These are phyloP conservation scores for Zygothrica quintamaculata DNA, from an alignment of 2,888 invertebrate genomes.

Conservation along the genomic window DNA sequence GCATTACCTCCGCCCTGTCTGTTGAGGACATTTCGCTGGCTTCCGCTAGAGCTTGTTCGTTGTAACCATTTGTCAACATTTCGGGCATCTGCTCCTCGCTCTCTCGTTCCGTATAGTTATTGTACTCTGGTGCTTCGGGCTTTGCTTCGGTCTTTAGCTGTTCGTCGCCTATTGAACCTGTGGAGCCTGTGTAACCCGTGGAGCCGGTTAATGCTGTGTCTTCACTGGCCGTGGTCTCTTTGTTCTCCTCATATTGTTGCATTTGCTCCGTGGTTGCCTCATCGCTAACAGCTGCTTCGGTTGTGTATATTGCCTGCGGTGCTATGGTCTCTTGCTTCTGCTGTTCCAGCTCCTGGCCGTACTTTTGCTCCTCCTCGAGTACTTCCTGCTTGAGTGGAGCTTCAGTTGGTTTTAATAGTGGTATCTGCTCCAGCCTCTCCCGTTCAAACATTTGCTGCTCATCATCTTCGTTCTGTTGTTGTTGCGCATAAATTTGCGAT, in stretches of 20 bases:
- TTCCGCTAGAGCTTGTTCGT: constrained; percentile 49
- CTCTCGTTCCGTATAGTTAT: constrained; percentile 32
- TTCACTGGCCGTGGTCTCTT: constrained; percentile 38
- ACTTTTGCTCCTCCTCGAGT: constrained; percentile 9
- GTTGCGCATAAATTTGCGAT: constrained; percentile 71
- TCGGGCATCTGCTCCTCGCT: constrained; percentile 66
- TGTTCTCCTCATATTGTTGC: constrained; percentile 31
- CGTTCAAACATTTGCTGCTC: constrained; percentile 59
- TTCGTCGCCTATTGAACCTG: too few species aligned
- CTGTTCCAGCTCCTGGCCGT: constrained; percentile 1
- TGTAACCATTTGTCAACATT: constrained; percentile 70
- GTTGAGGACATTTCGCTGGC: constrained; percentile 30
- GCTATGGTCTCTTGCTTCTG: neutral
- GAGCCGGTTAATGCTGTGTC: constrained; percentile 36
- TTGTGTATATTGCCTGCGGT: constrained; percentile 7
- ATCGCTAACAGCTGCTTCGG: constrained; percentile 12
- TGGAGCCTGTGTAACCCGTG: too few species aligned
- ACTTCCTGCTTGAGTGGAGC: constrained; percentile 47
- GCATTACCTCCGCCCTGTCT: constrained; percentile 20
- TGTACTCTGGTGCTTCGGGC: constrained; percentile 19
- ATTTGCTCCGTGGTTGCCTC: constrained; percentile 34
- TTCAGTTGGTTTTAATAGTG: constrained; percentile 32
- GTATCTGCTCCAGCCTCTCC: constrained; percentile 39
- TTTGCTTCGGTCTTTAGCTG: constrained; percentile 25
- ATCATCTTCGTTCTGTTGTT: constrained; percentile 69